These are phyloP conservation scores for Callipepla californica DNA, from an alignment of 2,113 vertebrate species.

Conservation along the genomic window DNA sequence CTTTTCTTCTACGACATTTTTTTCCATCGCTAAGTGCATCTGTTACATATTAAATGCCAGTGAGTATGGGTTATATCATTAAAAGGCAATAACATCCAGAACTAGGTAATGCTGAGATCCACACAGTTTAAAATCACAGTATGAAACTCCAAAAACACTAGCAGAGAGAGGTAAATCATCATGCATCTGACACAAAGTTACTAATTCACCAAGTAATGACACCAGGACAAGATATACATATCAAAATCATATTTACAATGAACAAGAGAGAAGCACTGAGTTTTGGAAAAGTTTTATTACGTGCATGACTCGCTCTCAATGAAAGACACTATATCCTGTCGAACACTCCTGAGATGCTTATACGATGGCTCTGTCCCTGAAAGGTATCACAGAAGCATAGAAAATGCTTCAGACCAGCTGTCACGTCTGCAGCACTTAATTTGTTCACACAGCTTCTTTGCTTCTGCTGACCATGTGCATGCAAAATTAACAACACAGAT, in stretches of 20 bases:
- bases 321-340: background rate
- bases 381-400: background rate
- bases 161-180: background rate
- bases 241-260: background rate
- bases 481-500: background rate
- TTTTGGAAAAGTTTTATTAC: background rate
- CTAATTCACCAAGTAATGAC: background rate
- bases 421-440: background rate
- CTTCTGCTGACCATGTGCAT: background rate
- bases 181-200: background rate
- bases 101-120: background rate
- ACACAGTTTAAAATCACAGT: background rate
- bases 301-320: background rate
- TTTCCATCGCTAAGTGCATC: background rate
- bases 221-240: background rate
- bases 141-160: background rate
- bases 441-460: background rate
- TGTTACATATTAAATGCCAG: background rate
- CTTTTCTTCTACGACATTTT: background rate
- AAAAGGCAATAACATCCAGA: background rate
- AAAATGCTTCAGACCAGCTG: background rate
- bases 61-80: background rate
- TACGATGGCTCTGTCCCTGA: background rate
- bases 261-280: background rate
- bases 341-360: background rate